These are phyloP conservation scores for Drosophila equinoxialis DNA, from an alignment of 1,140 invertebrate genomes.

Conservation along the genomic window DNA sequence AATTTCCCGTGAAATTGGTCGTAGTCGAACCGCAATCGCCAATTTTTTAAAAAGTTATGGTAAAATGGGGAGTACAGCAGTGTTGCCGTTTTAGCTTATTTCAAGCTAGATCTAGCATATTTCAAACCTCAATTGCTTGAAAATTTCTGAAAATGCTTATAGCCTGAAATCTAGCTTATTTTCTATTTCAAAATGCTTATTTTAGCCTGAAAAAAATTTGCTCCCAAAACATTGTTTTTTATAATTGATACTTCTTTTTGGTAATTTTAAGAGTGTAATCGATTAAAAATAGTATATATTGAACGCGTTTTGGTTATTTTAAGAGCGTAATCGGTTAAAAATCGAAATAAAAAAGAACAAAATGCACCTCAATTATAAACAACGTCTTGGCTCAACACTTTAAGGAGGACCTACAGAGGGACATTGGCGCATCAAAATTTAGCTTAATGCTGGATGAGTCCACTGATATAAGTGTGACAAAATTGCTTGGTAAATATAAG, in stretches of 20 bases:
- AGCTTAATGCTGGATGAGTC: conserved; percentile 22
- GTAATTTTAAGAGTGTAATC: background rate
- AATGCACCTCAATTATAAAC: conserved; percentile 10
- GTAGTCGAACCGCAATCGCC: too few relatives aligned
- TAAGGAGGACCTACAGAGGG: background rate
- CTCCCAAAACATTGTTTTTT: background rate
- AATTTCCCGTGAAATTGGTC: too few relatives aligned
- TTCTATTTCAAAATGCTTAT: background rate
- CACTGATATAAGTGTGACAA: conserved; percentile 23
- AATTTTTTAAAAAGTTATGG: too few relatives aligned
- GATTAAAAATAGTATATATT: background rate
- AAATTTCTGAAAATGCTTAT: background rate
- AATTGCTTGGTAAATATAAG: conserved; percentile 8
- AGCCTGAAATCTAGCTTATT: conserved; percentile 1
- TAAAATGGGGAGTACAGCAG: too few relatives aligned
- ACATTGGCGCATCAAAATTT: conserved; percentile 12
- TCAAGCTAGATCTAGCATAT: background rate
- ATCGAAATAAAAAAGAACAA: conserved; percentile 11
- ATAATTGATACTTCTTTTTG: background rate
- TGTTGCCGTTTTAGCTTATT: too few relatives aligned
- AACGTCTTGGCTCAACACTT: conserved; percentile 3
- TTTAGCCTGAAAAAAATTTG: background rate
- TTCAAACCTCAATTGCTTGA: background rate
- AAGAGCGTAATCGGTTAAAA: background rate
- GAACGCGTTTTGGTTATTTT: background rate